Conservation (phyloP, 1,140 invertebrate genomes). For the Drosophila elegans region DNA sequence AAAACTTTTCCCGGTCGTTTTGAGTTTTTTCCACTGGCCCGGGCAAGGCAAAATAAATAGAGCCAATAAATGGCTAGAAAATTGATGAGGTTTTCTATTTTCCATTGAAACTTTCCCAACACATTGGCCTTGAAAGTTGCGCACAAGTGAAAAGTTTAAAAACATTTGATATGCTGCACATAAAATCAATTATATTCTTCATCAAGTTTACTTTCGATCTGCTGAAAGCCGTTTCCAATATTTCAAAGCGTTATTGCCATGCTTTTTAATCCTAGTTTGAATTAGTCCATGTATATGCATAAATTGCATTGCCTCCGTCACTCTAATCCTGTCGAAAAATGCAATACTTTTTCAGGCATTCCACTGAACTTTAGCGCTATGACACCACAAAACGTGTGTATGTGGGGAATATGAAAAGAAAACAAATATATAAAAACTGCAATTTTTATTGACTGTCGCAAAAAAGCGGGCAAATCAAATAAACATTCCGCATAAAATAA, state of each 20-base stretch:
- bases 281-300: slow-evolving; percentile 18
- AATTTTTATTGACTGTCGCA: slow-evolving; percentile 71
- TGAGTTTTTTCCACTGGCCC: slow-evolving; percentile 26
- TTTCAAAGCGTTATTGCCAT: slow-evolving; percentile 6
- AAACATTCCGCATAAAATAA: slow-evolving; percentile 65
- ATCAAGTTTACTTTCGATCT: slow-evolving; percentile 10
- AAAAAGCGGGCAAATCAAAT: slow-evolving; percentile 48
- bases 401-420: too few relatives aligned
- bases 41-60: slow-evolving; percentile 70
- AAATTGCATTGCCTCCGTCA: slow-evolving; percentile 28
- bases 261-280: slow-evolving; percentile 25
- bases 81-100: slow-evolving; percentile 56
- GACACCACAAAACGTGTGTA: slow-evolving; percentile 4
- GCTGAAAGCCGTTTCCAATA: slow-evolving; percentile 3
- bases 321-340: slow-evolving; percentile 17
- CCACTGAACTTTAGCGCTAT: slow-evolving; percentile 1
- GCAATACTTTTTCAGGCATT: slow-evolving; percentile 12
- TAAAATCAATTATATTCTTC: slow-evolving; percentile 17
- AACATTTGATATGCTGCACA: slow-evolving; percentile 2
- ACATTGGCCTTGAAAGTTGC: slow-evolving; percentile 27
- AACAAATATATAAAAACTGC: slow-evolving; percentile 38
- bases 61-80: slow-evolving; percentile 69
- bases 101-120: slow-evolving; percentile 29
- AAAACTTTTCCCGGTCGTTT: slow-evolving; percentile 48
- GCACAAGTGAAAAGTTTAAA: slow-evolving; percentile 10